Conservation (phyloP, 2,797 vertebrate genomes). For the Chloroceryle inda region DNA sequence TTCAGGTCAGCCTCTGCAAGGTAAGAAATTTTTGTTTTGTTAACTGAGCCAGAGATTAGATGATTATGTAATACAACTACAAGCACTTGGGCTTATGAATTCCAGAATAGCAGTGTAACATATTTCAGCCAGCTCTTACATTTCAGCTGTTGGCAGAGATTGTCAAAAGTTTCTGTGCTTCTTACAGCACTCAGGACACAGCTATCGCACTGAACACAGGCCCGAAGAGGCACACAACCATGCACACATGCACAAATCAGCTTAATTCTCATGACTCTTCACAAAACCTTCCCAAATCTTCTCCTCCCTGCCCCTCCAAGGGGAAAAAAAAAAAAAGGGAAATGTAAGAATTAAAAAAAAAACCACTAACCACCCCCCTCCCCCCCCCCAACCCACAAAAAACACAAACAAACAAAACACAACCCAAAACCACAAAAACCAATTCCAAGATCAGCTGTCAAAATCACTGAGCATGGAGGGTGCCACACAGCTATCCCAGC, state of each 20-base stretch:
- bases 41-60: neutral
- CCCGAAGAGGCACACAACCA: neutral
- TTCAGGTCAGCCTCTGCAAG: neutral
- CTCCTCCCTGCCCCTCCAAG: too few species aligned
- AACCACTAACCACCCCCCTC: too few species aligned
- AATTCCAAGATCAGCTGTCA: neutral
- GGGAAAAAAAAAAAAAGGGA: neutral
- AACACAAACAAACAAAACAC: neutral
- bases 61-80: neutral
- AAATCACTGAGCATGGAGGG: neutral
- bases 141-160: neutral
- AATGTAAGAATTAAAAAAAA: neutral
- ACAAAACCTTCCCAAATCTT: neutral
- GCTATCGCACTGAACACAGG: neutral
- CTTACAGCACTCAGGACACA: neutral
- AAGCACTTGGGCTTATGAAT: rapidly evolving
- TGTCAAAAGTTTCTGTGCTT: neutral
- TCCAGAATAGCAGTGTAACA: rapidly evolving
- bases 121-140: neutral
- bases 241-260: neutral
- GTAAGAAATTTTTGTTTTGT: neutral
- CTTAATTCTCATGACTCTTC: neutral
- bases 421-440: neutral
- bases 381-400: too few species aligned
- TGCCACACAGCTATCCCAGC: neutral